A percentile compares a stretch with the other conserved stretches of the same genome.
Conservation (phyloP, 1,140 invertebrate species). For the Melitaea cinxia region DNA sequence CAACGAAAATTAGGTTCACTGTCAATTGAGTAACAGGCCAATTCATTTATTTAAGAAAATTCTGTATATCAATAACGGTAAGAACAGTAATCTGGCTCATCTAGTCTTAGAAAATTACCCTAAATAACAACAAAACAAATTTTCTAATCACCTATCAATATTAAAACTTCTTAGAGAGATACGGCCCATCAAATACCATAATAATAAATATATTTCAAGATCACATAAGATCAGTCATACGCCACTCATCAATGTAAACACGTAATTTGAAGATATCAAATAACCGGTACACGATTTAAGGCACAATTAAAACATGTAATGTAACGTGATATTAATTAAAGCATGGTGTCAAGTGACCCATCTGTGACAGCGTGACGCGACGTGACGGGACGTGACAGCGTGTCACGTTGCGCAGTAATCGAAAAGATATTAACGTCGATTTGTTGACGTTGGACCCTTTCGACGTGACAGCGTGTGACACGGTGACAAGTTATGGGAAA, state of each 20-base stretch:
- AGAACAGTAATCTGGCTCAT: too few relatives aligned
- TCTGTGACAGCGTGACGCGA: too few relatives aligned
- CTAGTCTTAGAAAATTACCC: too few relatives aligned
- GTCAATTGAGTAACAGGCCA: too few relatives aligned
- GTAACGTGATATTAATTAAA: constrained; percentile 25
- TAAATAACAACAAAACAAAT: neutral
- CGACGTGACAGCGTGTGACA: neutral
- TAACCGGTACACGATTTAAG: constrained; percentile 20
- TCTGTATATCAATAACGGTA: too few relatives aligned
- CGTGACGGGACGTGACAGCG: constrained; percentile 1
- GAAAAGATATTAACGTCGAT: constrained; percentile 21
- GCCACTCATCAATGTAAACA: constrained; percentile 3
- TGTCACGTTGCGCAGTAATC: constrained; percentile 6
- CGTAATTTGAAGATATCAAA: constrained; percentile 7
- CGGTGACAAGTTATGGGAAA: neutral
- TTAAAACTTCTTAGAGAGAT: too few relatives aligned
- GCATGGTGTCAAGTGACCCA: constrained; percentile 11
- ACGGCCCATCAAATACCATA: neutral
- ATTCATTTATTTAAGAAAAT: too few relatives aligned
- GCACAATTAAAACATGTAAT: constrained; percentile 25
- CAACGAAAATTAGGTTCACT: too few relatives aligned
- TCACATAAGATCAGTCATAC: neutral
- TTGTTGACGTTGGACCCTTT: constrained; percentile 17
- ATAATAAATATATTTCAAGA: neutral
- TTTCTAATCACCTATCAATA: too few relatives aligned